Conservation (phyloP, 2,888 invertebrate species). For the Meteorus cinctellus region DNA sequence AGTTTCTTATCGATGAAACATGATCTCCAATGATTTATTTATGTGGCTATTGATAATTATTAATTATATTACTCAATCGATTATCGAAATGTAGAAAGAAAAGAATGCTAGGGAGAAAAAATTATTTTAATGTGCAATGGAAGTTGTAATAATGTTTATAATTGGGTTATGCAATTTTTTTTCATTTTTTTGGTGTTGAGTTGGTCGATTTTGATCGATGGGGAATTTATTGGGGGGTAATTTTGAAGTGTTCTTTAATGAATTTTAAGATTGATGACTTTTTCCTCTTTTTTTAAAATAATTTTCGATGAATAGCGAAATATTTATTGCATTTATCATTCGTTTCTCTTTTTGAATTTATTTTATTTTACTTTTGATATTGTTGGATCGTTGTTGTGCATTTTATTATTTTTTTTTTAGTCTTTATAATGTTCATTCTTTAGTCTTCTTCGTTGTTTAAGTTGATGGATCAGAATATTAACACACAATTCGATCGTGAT, state of each 20-base stretch:
- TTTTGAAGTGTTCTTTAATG: too few species aligned
- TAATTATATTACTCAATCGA: slow-evolving; percentile 7
- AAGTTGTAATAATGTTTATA: background rate
- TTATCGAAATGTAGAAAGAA: background rate
- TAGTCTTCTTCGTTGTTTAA: background rate
- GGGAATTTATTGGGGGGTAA: background rate
- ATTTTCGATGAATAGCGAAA: too few species aligned
- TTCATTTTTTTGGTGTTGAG: background rate
- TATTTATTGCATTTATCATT: background rate
- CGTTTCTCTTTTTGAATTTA: too few species aligned
- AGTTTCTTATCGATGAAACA: slow-evolving; percentile 8
- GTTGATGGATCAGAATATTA: background rate
- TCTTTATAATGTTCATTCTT: background rate
- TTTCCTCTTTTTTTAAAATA: slow-evolving; percentile 47
- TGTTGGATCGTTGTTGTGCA: background rate
- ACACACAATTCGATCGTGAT: background rate
- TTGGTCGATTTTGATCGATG: background rate
- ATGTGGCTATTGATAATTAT: slow-evolving; percentile 1
- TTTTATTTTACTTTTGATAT: too few species aligned
- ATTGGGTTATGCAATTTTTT: slow-evolving; percentile 5
- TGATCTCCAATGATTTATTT: slow-evolving; percentile 5
- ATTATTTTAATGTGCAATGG: background rate
- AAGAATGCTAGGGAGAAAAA: background rate
- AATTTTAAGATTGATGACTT: background rate
- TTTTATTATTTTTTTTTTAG: background rate